These are phyloP conservation scores for Lasioglossum calceatum DNA, from an alignment of 2,888 invertebrate species.

Conservation along the genomic window DNA sequence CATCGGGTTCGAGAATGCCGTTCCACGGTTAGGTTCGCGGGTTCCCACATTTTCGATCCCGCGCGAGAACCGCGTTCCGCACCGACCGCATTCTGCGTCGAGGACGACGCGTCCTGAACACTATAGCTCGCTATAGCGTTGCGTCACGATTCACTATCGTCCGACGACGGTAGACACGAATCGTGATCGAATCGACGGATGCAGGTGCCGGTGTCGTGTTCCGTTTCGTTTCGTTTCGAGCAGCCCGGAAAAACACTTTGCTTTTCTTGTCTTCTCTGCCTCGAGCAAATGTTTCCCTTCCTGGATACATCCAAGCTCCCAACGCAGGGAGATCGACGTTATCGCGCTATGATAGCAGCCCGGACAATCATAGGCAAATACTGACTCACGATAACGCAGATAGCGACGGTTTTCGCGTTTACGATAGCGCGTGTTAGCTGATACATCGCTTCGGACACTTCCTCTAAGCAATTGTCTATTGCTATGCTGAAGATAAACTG, in stretches of 20 bases:
- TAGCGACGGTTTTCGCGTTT: slow-evolving; percentile 3
- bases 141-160: not conserved
- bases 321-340: not conserved
- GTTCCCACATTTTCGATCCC: slow-evolving; percentile 49
- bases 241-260: not conserved
- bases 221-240: not conserved
- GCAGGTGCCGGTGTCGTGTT: not conserved
- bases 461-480: not conserved
- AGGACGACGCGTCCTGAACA: slow-evolving; percentile 7
- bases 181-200: not conserved
- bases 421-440: not conserved
- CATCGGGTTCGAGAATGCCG: slow-evolving; percentile 47
- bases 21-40: slow-evolving; percentile 25
- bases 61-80: slow-evolving; percentile 11
- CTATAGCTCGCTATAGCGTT: not conserved
- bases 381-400: not conserved
- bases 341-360: not conserved
- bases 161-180: not conserved
- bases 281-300: not conserved
- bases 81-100: slow-evolving; percentile 7
- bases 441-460: not conserved
- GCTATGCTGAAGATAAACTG: not conserved
- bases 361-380: not conserved
- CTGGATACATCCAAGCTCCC: not conserved
- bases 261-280: not conserved